phyloP scores from a whole-genome alignment of 1,140 invertebrate species.

The Achatina immaculata region DNA sequence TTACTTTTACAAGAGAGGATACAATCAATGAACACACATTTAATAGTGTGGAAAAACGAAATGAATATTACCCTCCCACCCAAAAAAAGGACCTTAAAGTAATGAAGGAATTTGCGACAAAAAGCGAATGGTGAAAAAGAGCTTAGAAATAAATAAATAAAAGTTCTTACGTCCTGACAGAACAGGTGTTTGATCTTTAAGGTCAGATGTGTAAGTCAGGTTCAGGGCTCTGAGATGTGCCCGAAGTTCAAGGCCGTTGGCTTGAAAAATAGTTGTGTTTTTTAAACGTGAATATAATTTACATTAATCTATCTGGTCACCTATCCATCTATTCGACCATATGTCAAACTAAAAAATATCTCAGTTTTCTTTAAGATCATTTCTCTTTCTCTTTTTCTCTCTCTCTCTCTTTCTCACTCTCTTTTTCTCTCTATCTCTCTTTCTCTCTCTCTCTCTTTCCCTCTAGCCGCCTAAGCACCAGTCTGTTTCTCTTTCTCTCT shows the following conservation, averaged over 20 bases:
- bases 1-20: too few relatives aligned
- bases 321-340: not conserved
- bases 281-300: not conserved
- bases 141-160: too few relatives aligned
- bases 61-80: too few relatives aligned
- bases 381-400: not conserved
- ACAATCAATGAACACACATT: too few relatives aligned
- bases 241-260: conserved; percentile 3
- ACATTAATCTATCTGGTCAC: too few relatives aligned
- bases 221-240: conserved; percentile 5
- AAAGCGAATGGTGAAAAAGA: too few relatives aligned
- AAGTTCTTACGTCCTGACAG: conserved; percentile 19
- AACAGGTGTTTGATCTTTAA: not conserved
- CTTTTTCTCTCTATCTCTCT: not conserved
- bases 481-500: too few relatives aligned
- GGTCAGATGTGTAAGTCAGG: conserved; percentile 20
- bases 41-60: too few relatives aligned
- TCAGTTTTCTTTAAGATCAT: not conserved
- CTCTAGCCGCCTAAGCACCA: too few relatives aligned
- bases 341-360: not conserved
- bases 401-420: not conserved
- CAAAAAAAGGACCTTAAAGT: too few relatives aligned
- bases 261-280: not conserved
- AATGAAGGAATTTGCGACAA: too few relatives aligned
- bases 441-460: not conserved